Evolutionary conservation across 92 coral and sea anemone genomes (phyloP).

Genomic region (Actinostola sp.): DNA sequence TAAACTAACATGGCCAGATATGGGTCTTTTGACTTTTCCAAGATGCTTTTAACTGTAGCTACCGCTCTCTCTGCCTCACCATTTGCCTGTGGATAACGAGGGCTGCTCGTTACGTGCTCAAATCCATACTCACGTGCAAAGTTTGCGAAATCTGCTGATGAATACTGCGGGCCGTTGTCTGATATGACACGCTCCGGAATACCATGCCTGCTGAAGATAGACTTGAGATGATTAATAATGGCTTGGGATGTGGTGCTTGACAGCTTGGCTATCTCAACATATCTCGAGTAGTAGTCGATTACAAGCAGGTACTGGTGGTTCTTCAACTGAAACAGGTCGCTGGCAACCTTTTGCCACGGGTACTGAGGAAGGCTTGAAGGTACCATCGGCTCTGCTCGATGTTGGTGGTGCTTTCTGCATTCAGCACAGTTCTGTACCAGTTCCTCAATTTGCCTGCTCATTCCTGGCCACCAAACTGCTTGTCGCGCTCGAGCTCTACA

Average conservation of each 20-base stretch:
- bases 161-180: conserved; percentile 33
- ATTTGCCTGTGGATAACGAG: conserved; percentile 10
- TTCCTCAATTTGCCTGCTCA: conserved; percentile 24
- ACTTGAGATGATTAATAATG: conserved; percentile 28
- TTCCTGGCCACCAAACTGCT: conserved; percentile 44
- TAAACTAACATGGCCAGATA: conserved; percentile 38
- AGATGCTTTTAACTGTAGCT: background rate
- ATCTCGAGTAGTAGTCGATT: conserved; percentile 39
- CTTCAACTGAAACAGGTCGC: conserved; percentile 32
- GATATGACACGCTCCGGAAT: conserved; percentile 19
- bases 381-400: conserved; percentile 41
- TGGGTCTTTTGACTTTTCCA: conserved; percentile 29
- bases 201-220: conserved; percentile 32
- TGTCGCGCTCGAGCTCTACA: no score
- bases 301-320: conserved; percentile 28
- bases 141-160: background rate
- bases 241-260: conserved; percentile 35
- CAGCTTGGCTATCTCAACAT: conserved; percentile 32
- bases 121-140: background rate
- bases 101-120: conserved; percentile 9
- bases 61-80: background rate
- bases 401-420: conserved; percentile 4
- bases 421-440: conserved; percentile 29
- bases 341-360: conserved; percentile 34
- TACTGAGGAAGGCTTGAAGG: conserved; percentile 35